Conservation (phyloP, 1,140 invertebrate genomes). For the Brachionus manjavacas region DNA sequence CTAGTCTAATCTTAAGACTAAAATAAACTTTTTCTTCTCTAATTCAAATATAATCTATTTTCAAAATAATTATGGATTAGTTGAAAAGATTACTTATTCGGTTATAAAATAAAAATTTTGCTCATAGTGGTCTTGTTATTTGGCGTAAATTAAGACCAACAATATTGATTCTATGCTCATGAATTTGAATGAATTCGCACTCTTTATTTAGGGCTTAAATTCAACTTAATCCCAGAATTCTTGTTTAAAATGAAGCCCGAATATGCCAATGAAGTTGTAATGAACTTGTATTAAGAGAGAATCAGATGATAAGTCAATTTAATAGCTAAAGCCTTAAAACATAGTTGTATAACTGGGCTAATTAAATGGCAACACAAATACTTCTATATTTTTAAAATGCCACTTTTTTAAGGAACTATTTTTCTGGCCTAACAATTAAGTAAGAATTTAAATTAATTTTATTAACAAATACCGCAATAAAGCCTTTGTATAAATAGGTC, state of each 20-base stretch:
- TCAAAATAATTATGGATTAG: conserved; percentile 33
- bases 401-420: background rate
- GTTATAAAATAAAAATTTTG: conserved; percentile 19
- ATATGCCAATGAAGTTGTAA: background rate
- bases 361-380: background rate
- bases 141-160: background rate
- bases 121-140: background rate
- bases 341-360: background rate
- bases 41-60: conserved; percentile 36
- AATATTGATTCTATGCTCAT: background rate
- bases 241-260: background rate
- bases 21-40: conserved; percentile 23
- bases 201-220: background rate
- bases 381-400: background rate
- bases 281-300: background rate
- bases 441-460: background rate
- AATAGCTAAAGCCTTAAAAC: background rate
- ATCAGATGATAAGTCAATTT: background rate
- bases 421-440: background rate
- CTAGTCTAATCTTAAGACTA: background rate
- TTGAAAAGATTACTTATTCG: conserved; percentile 25
- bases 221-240: background rate
- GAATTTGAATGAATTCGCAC: background rate
- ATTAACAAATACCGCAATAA: background rate
- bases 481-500: background rate